Percentiles rank a stretch among this genome's conserved stretches.
Conservation (phyloP, 2,888 invertebrate genomes). For the Chymomyza amoena region DNA sequence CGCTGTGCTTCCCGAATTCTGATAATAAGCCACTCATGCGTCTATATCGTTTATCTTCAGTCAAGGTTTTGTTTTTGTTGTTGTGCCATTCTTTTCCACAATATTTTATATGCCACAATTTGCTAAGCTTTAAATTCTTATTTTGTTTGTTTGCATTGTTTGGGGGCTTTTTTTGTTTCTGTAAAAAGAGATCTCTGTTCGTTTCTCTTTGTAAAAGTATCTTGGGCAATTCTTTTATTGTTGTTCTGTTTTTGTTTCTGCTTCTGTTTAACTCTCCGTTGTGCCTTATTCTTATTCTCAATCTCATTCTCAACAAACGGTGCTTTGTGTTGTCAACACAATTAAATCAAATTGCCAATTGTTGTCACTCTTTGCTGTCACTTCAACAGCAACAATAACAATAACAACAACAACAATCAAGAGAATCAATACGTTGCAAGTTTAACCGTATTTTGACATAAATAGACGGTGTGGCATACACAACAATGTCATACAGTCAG, state of each 20-base stretch:
- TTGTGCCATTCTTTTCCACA: constrained; percentile 11
- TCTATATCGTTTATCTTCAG: background rate
- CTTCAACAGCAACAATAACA: constrained; percentile 14
- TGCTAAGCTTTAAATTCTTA: background rate
- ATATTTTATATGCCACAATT: constrained; percentile 4
- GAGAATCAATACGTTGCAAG: constrained; percentile 28
- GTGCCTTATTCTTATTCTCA: background rate
- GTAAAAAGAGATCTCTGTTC: background rate
- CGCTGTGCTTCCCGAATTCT: background rate
- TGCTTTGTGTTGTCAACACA: constrained; percentile 45
- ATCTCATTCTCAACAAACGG: background rate
- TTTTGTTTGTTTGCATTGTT: background rate
- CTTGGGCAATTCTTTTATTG: background rate
- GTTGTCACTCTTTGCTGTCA: constrained; percentile 32
- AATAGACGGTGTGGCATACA: constrained; percentile 25
- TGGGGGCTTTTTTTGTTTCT: background rate
- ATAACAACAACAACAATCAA: background rate
- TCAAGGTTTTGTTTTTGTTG: constrained; percentile 10
- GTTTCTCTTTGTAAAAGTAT: background rate
- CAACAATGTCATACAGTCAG: background rate
- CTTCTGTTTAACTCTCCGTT: background rate
- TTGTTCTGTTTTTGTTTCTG: background rate
- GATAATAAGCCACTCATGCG: background rate
- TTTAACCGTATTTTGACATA: constrained; percentile 54
- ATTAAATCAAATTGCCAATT: constrained; percentile 64